Evolutionary conservation across 2,113 vertebrate species (phyloP).

Genomic region (Danionella cerebrum): DNA sequence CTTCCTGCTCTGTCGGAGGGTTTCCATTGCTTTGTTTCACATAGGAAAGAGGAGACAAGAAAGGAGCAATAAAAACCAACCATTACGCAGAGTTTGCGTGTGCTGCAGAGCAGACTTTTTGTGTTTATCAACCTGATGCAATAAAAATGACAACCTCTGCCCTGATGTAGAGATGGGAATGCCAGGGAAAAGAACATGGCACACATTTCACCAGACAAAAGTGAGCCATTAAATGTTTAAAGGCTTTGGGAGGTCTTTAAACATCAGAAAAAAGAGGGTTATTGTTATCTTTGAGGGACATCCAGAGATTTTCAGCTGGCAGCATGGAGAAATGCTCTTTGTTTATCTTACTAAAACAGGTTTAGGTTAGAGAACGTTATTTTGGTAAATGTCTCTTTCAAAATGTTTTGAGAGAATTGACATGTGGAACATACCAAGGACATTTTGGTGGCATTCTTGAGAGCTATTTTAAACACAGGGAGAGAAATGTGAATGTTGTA

Average conservation of each 20-base stretch:
- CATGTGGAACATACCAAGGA: conserved; percentile 40
- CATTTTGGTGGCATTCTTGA: conserved; percentile 34
- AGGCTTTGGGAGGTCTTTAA: conserved; percentile 4
- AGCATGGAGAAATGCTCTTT: neutral
- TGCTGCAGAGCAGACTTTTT: neutral
- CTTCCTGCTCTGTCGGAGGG: too few species aligned
- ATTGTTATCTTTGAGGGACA: conserved; percentile 18
- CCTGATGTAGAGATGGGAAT: conserved; percentile 9
- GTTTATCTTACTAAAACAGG: conserved; percentile 46
- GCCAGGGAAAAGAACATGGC: neutral
- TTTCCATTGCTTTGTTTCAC: conserved; percentile 77
- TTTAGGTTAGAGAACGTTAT: conserved; percentile 33
- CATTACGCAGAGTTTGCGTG: conserved; percentile 24
- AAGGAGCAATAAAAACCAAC: conserved; percentile 19
- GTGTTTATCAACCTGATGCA: conserved; percentile 22
- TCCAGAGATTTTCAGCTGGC: neutral
- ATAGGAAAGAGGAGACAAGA: conserved; percentile 54
- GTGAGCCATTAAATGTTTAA: neutral
- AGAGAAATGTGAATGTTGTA: conserved; percentile 12
- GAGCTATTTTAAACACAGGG: conserved; percentile 40
- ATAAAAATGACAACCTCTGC: neutral
- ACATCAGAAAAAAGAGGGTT: neutral
- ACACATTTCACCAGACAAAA: neutral
- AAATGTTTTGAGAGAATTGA: conserved; percentile 58
- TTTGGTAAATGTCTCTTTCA: conserved; percentile 45